Conservation (phyloP, 2,797 vertebrate genomes). For the Micrastur ruficollis region DNA sequence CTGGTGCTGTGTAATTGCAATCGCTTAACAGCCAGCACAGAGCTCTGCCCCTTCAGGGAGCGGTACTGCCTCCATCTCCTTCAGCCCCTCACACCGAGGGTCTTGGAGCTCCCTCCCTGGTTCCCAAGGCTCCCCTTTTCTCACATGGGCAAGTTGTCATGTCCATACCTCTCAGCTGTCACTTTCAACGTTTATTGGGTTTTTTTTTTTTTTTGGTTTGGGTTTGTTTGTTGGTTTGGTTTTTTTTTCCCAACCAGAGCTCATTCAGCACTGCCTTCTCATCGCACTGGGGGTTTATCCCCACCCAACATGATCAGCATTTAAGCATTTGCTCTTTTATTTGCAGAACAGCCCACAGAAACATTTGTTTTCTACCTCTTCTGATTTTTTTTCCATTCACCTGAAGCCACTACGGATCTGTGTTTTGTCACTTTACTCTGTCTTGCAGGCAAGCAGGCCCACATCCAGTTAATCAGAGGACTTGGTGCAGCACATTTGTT, state of each 20-base stretch:
- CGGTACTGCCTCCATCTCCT: background rate
- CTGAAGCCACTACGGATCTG: accelerated
- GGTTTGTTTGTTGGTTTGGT: too few species aligned
- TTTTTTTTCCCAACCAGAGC: background rate
- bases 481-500: background rate
- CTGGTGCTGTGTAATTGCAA: background rate
- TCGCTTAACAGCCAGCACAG: background rate
- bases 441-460: background rate
- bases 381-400: background rate
- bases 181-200: background rate
- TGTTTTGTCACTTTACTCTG: background rate
- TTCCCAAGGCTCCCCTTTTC: background rate
- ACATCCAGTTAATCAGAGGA: accelerated
- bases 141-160: accelerated
- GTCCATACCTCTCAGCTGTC: background rate
- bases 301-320: background rate
- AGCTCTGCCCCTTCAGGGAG: background rate
- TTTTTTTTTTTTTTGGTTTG: too few species aligned
- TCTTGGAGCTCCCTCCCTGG: background rate
- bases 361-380: background rate
- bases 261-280: background rate
- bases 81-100: background rate
- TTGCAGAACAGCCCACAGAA: background rate
- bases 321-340: background rate
- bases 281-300: background rate